These are phyloP conservation scores for Coenobita brevimanus DNA, from an alignment of 1,140 invertebrate genomes.

Conservation along the genomic window DNA sequence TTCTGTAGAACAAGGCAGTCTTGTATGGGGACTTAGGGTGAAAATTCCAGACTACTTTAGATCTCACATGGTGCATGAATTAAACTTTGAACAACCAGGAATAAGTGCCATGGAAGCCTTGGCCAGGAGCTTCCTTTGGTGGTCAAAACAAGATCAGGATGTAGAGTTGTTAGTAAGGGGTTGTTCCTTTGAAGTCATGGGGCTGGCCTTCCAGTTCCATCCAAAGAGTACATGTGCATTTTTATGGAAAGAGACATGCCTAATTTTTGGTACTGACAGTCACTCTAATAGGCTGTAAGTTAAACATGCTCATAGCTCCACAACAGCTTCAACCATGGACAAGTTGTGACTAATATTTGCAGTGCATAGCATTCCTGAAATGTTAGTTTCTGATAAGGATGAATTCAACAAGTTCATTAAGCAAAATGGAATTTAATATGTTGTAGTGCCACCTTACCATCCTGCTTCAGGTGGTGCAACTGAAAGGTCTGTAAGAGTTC, in stretches of 20 bases:
- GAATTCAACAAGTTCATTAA: conserved; percentile 70
- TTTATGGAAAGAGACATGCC: not conserved
- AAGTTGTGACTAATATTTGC: conserved; percentile 11
- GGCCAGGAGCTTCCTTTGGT: too few species aligned
- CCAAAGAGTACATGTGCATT: not conserved
- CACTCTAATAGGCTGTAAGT: not conserved
- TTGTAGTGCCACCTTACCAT: conserved; percentile 68
- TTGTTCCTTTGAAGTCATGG: not conserved
- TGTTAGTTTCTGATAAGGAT: conserved; percentile 70
- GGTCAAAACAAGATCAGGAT: too few species aligned
- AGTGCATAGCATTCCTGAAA: conserved; percentile 19
- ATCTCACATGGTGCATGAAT: not conserved
- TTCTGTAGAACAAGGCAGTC: not conserved
- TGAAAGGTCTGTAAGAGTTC: conserved; percentile 43
- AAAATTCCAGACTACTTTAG: not conserved
- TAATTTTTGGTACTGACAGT: not conserved
- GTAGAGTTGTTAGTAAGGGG: too few species aligned
- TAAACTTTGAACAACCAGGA: too few species aligned
- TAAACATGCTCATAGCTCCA: not conserved
- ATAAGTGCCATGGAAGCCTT: too few species aligned
- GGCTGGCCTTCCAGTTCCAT: not conserved
- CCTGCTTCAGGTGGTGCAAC: conserved; percentile 70
- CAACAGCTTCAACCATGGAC: conserved; percentile 12
- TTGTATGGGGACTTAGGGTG: not conserved
- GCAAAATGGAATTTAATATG: conserved; percentile 70